Evolutionary conservation across 2,113 vertebrate genomes (phyloP), one percentile per base, ranked within the genome.

Genomic region (Xenus cinereus): DNA sequence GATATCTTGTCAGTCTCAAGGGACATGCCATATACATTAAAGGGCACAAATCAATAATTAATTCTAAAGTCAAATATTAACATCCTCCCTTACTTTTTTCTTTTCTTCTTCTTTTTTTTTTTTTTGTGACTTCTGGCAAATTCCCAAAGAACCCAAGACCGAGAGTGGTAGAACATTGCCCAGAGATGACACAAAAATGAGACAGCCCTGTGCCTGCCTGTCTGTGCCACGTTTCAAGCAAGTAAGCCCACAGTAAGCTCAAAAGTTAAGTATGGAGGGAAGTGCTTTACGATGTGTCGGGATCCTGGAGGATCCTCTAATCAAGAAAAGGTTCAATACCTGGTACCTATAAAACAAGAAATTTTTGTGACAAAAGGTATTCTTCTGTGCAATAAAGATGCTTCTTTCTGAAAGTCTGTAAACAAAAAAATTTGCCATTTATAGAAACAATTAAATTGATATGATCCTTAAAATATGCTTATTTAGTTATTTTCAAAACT

Each of bases 11-110:
- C 68, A 59, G 56, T 84, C 82, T 86, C 30, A 63, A 84, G 53
- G 60, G 45, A 93, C 64, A 54, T 6, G 7, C 46, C 88, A 96
- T 59, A 84, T 84, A 84, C 64, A 64, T 90, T 92, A 96, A 90
- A 94, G 53, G 68, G 33, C 35, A 88, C 28, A 48, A 72, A 96
- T 84, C 68, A 97, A 82, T 93, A 93, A 94, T 83, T 95, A 84
- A 90, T 78, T 76, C 30, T 63, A 4, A 81, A 92, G 84, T 85
- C 45, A 73, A 83, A 76, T 80, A 87, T 94, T 94, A 93, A 90
- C 87, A 77, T 71, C 41, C 24, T 72, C 3, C 19, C 4, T 50
- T 87, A 5, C 7, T 43, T 63, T 39, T 69, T 56, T 45, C 1
- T 14, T 69, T 45, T 33, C 2, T 22, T 57, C 59, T 12, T 43